Evolutionary conservation across 2,113 vertebrate genomes (phyloP), one percentile per base, ranked within the genome.

Genomic region (Vicugna pacos): DNA sequence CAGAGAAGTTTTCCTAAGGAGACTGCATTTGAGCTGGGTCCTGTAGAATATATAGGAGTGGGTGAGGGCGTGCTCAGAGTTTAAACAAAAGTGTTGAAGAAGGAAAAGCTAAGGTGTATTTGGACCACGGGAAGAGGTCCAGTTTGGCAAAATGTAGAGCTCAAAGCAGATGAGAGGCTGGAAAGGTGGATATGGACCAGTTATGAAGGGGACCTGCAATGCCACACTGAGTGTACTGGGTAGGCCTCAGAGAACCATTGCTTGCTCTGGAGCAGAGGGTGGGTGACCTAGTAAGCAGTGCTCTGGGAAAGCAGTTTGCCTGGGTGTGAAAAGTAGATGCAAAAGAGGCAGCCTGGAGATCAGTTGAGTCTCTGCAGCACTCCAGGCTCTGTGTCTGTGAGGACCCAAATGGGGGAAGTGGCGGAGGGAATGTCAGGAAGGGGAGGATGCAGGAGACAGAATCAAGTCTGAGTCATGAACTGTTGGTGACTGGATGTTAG

Each of bases 41-140:
- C 70, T 83, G 26, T 76, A 86, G 77, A 81, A 3, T 58, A 60
- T 8, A 42, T 56, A 72, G 67, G 32, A 60, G 58, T 26, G 24
- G 12, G n/a, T 60, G 30, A 69, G 48, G 30, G 30, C 79, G 54
- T 64, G 32, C 91, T 42, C 77, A 82, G 9, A 60, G 35, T 76
- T 72, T 93, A 82, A 89, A 76, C 58, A 67, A 70, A 79, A 79
- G 69, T 38, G 22, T 79, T 24, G 65, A 73, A 73, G 70, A 91
- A 42, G 42, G 76, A 84, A 75, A 64, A 26, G 58, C 46, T 80
- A 56, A 91, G 46, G 20, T 38, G 35, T 50, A 54, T 91, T 60
- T 70, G 38, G 20, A 81, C 46, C 10, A 35, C 7, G 62, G 73
- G 35, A 77, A 91, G 19, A 15, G 30, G 10, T 91, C 50, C 52